Conservation (phyloP, 2,888 invertebrate species). For the Nomada goodeniana region DNA sequence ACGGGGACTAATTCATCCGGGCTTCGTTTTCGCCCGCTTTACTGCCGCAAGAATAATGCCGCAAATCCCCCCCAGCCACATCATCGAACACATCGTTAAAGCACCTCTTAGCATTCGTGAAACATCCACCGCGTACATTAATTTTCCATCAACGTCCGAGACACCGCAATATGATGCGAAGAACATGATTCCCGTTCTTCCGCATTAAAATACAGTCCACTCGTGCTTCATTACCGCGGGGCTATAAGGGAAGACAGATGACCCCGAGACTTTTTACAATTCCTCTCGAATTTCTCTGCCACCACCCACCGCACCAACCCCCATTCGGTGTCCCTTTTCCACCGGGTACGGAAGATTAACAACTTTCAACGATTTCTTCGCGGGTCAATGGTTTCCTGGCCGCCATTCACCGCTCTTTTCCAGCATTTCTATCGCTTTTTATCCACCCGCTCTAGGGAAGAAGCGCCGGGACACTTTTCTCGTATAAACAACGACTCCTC, state of each 20-base stretch:
- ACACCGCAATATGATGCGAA: constrained; percentile 13
- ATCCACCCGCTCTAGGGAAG: neutral
- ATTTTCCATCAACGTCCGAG: neutral
- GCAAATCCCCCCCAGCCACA: no score
- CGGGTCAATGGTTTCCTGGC: neutral
- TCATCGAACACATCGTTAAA: neutral
- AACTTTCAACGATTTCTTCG: neutral
- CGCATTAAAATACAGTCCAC: constrained; percentile 16
- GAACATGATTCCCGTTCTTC: constrained; percentile 13
- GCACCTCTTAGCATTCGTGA: neutral
- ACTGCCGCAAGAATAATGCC: neutral
- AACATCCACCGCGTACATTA: neutral
- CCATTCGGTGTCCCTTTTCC: neutral
- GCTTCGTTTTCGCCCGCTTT: neutral
- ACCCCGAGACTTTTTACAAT: constrained; percentile 6
- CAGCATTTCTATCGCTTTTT: constrained; percentile 44
- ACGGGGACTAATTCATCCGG: no score
- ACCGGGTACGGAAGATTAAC: constrained; percentile 20
- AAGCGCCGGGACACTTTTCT: constrained; percentile 22
- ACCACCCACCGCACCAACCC: no score
- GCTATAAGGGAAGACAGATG: constrained; percentile 5
- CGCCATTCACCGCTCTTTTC: constrained; percentile 24
- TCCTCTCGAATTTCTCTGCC: neutral
- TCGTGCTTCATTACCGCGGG: constrained; percentile 13
- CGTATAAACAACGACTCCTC: constrained; percentile 45